Base-by-base conservation (phyloP, 2,888 invertebrate genomes). In the Heliothis peltigera region DNA sequence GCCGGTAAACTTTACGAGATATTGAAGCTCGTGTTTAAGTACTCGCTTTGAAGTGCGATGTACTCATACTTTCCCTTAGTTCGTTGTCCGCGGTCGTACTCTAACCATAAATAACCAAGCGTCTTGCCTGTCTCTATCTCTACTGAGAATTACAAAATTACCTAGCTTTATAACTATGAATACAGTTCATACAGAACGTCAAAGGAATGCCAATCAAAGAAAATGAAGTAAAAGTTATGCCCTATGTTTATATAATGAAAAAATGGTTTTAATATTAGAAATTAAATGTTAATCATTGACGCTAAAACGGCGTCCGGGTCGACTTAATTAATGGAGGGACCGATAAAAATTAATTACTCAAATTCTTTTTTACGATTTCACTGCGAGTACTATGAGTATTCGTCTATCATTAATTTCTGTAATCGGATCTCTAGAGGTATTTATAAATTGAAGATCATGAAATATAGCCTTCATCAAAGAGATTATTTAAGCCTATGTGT, bases 341-440 rank as follows among this genome's bases (percentile, higher is more conserved):
- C 66, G 74, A 80, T 78, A 81, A 78, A 81, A 80, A 76, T 76
- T 78, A 76, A 80, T 78, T 82, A 82, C 64, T 71, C 61, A 52
- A 77, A 71, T 81, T 80, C 59, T 72, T 70, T 75, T 79, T 80
- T 75, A 75, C 60, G 70, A 77, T 82, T 81, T 68, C 65, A 69
- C 63, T 75, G 64, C n/a, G n/a, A n/a, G n/a, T 68, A 61, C 72
- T 75, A 70, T 73, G 71, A 69, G 68, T 72, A 74, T 77, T 70
- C 80, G 64, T 79, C 69, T 81, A 73, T 71, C 68, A 82, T 82
- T 82, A 82, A 82, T 81, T 79, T 71, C 64, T 67, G 71, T 81
- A 83, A 79, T 77, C 83, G 72, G 80, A 72, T 77, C 72, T 71
- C 69, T 69, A 70, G 67, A 72, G 80, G 68, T 69, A 77, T 75